A percentile compares a stretch with the other conserved stretches of the same genome.
Conservation (phyloP, 2,113 vertebrate genomes). For the Macrotus californicus region DNA sequence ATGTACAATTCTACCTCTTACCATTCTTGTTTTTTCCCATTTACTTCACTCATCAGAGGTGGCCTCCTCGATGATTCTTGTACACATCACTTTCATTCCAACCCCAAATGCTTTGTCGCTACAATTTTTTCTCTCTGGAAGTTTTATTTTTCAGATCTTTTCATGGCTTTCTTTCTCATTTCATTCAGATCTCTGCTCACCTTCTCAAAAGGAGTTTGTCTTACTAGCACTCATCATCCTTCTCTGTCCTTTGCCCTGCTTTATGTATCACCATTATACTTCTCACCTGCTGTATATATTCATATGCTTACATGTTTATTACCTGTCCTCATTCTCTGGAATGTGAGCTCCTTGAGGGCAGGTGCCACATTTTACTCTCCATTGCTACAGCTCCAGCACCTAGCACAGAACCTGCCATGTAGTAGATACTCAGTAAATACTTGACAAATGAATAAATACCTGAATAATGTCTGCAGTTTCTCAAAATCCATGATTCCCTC, state of each 20-base stretch:
- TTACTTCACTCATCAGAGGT: neutral
- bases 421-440: neutral
- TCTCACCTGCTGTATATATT: neutral
- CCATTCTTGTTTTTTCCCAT: neutral
- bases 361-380: neutral
- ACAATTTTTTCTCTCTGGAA: neutral
- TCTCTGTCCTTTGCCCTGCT: neutral
- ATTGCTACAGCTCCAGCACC: neutral
- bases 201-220: neutral
- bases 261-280: no score
- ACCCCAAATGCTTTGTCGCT: neutral
- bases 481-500: neutral
- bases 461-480: neutral
- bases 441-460: neutral
- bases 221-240: neutral
- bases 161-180: neutral
- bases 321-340: neutral
- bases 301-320: neutral
- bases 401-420: neutral
- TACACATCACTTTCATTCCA: neutral
- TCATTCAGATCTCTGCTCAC: neutral
- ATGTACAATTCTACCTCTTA: neutral
- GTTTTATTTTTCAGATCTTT: neutral
- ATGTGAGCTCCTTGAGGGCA: neutral
- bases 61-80: neutral